Evolutionary conservation across 2,888 invertebrate genomes (phyloP).

Genomic region (Agelastica alni): DNA sequence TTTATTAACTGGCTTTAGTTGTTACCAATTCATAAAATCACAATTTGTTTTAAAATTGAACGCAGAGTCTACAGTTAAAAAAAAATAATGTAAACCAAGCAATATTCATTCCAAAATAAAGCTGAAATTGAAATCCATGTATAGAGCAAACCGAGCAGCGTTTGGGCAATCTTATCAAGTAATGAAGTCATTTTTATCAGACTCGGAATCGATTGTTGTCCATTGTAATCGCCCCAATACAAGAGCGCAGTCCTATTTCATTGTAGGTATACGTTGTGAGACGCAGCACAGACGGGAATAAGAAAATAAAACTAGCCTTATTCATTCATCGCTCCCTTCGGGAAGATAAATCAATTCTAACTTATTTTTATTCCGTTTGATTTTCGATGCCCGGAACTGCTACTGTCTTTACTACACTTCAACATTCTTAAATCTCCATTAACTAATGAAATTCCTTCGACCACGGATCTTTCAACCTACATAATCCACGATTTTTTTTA

Average conservation of each 20-base stretch:
- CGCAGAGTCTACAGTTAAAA: no score
- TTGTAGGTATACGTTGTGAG: slow-evolving; percentile 12
- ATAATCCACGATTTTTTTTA: no score
- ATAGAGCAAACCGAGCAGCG: slow-evolving; percentile 13
- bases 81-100: no score
- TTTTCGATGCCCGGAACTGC: no score
- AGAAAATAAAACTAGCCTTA: slow-evolving; percentile 53
- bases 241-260: slow-evolving; percentile 49
- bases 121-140: slow-evolving; percentile 10
- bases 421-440: no score
- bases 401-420: no score
- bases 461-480: no score
- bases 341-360: slow-evolving; percentile 37
- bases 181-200: slow-evolving; percentile 56
- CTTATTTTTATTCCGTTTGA: not conserved
- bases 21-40: no score
- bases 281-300: slow-evolving; percentile 42
- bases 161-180: slow-evolving; percentile 51
- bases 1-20: no score
- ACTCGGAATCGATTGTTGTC: slow-evolving; percentile 53
- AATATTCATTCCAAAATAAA: slow-evolving; percentile 1
- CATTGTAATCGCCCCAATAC: slow-evolving; percentile 54
- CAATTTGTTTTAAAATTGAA: no score
- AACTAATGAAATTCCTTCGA: no score
- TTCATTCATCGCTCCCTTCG: slow-evolving; percentile 47